These are phyloP conservation scores for Papilio dardanus DNA, from an alignment of 1,140 invertebrate genomes.

Conservation along the genomic window DNA sequence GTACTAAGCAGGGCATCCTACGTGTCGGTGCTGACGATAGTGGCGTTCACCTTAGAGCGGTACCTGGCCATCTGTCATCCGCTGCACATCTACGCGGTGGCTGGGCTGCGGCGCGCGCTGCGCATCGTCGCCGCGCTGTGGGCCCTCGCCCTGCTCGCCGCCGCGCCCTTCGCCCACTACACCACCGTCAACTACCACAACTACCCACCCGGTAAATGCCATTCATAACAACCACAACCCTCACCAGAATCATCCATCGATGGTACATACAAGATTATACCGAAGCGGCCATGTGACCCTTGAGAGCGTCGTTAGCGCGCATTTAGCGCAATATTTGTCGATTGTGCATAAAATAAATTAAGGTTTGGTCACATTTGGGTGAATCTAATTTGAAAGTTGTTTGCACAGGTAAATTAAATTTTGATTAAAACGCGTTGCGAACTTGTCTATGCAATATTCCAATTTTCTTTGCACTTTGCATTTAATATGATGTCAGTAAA, in stretches of 20 bases:
- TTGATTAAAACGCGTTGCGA: constrained; percentile 2
- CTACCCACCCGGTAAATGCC: constrained; percentile 84
- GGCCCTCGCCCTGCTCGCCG: constrained; percentile 89
- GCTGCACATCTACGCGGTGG: constrained; percentile 90
- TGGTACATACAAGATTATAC: no score
- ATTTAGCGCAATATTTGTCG: no score
- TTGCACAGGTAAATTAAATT: constrained; percentile 4
- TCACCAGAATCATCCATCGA: no score
- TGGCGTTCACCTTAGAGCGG: constrained; percentile 92
- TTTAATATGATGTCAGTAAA: background rate
- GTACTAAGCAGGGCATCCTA: constrained; percentile 88
- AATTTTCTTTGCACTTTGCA: background rate
- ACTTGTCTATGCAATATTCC: background rate
- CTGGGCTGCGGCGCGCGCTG: constrained; percentile 90
- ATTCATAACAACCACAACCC: background rate
- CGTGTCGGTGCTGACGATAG: constrained; percentile 95
- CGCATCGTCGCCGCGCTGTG: constrained; percentile 91
- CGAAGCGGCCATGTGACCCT: no score
- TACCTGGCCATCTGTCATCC: constrained; percentile 97
- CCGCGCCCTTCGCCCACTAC: constrained; percentile 90
- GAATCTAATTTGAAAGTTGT: background rate
- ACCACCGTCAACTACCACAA: constrained; percentile 88
- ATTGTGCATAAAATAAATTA: background rate
- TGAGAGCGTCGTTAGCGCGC: no score
- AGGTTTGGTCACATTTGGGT: background rate